These are phyloP conservation scores for Perca fluviatilis DNA, from an alignment of 2,113 vertebrate species.

Conservation along the genomic window DNA sequence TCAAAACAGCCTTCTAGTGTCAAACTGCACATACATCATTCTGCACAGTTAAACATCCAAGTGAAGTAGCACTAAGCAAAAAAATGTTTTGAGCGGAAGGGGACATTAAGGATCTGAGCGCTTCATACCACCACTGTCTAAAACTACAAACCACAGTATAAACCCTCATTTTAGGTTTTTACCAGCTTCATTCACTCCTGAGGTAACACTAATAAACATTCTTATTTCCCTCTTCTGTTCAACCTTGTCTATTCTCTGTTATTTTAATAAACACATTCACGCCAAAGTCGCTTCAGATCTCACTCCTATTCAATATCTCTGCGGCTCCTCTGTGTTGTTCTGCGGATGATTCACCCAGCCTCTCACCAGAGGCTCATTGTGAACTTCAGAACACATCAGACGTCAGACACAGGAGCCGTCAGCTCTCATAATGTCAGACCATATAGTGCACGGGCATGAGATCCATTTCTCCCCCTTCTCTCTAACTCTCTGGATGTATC, in stretches of 20 bases:
- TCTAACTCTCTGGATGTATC: conserved; percentile 19
- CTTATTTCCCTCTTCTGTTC: conserved; percentile 23
- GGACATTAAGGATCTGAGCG: not conserved
- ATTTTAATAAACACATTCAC: conserved; percentile 64
- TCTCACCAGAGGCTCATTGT: conserved; percentile 85
- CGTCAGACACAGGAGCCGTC: conserved; percentile 83
- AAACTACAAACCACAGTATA: conserved; percentile 4
- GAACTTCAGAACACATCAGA: conserved; percentile 87
- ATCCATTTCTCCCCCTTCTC: conserved; percentile 41
- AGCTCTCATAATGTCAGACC: conserved; percentile 80
- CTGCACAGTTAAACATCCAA: conserved; percentile 8
- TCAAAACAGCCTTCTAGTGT: not conserved
- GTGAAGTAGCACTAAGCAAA: not conserved
- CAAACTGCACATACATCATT: not conserved
- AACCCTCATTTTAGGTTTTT: not conserved
- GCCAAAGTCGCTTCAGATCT: conserved; percentile 47
- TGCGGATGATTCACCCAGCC: conserved; percentile 78
- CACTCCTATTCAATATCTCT: conserved; percentile 66
- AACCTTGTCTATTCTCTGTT: conserved; percentile 56
- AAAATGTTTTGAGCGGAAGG: not conserved
- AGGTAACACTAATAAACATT: conserved; percentile 5
- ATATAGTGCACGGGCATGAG: conserved; percentile 45
- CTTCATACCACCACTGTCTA: not conserved
- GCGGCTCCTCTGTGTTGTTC: conserved; percentile 54
- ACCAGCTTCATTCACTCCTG: conserved; percentile 15